A percentile compares a stretch with the other conserved stretches of the same genome.
phyloP scores from a whole-genome alignment of 1,140 invertebrate genomes.

The Doryteuthis pealeii region DNA sequence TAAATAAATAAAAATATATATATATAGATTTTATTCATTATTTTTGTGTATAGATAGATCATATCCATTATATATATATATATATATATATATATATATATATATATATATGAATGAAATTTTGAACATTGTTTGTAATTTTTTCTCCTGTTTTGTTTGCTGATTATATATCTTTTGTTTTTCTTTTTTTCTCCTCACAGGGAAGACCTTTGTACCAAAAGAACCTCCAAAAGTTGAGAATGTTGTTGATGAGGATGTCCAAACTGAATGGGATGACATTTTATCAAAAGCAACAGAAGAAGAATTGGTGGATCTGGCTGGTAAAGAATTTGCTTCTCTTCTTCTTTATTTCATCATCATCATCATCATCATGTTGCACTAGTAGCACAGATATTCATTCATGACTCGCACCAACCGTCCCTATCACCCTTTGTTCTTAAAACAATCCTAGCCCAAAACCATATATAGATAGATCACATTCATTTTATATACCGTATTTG shows the following conservation, averaged over 20 bases:
- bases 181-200: constrained; percentile 34
- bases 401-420: background rate
- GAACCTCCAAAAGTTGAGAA: constrained; percentile 66
- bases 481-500: no score
- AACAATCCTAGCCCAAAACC: background rate
- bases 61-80: no score
- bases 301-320: constrained; percentile 98
- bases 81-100: no score
- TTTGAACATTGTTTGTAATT: no score
- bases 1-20: no score
- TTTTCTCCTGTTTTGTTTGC: no score
- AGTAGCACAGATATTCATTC: no score
- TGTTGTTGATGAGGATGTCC: constrained; percentile 69
- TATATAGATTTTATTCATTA: no score
- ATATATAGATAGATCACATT: no score
- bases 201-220: constrained; percentile 77
- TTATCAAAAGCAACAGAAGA: constrained; percentile 88
- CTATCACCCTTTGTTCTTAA: background rate
- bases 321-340: constrained; percentile 62
- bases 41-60: no score
- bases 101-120: no score
- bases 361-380: no score
- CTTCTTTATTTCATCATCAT: background rate
- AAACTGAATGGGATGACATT: constrained; percentile 95
- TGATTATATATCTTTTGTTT: background rate